Evolutionary conservation across 2,113 vertebrate species (phyloP).

Genomic region (Chelonoidis abingdonii): DNA sequence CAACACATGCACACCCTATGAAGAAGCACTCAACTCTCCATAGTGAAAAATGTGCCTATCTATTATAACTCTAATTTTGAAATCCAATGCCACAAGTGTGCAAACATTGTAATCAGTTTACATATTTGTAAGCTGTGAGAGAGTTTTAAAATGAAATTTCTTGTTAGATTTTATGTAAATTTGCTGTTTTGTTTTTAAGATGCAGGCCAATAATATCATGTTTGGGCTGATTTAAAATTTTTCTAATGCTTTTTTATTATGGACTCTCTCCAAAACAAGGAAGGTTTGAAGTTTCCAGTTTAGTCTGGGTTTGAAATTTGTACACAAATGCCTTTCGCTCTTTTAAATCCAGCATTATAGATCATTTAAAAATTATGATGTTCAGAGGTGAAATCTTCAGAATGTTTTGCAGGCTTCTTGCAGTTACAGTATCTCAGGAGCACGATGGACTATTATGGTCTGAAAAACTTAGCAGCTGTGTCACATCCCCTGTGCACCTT

Average conservation of each 20-base stretch:
- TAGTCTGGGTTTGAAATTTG: not conserved
- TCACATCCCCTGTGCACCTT: not conserved
- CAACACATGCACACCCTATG: not conserved
- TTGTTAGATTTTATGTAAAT: not conserved
- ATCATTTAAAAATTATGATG: not conserved
- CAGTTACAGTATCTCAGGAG: not conserved
- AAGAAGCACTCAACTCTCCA: not conserved
- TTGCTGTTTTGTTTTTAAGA: not conserved
- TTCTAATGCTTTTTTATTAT: not conserved
- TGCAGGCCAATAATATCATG: not conserved
- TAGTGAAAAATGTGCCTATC: not conserved
- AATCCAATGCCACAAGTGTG: not conserved
- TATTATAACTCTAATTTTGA: not conserved
- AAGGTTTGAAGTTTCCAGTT: not conserved
- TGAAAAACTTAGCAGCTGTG: not conserved
- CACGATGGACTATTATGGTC: no score
- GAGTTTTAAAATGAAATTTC: not conserved
- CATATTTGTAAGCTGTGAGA: not conserved
- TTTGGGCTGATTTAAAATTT: not conserved
- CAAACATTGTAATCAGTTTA: not conserved
- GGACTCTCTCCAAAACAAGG: not conserved
- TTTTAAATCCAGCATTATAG: not conserved
- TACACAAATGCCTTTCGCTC: not conserved
- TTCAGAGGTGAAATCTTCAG: not conserved
- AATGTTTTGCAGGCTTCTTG: not conserved